Evolutionary conservation across 2,797 vertebrate species (phyloP).

Genomic region (Bradypus variegatus): DNA sequence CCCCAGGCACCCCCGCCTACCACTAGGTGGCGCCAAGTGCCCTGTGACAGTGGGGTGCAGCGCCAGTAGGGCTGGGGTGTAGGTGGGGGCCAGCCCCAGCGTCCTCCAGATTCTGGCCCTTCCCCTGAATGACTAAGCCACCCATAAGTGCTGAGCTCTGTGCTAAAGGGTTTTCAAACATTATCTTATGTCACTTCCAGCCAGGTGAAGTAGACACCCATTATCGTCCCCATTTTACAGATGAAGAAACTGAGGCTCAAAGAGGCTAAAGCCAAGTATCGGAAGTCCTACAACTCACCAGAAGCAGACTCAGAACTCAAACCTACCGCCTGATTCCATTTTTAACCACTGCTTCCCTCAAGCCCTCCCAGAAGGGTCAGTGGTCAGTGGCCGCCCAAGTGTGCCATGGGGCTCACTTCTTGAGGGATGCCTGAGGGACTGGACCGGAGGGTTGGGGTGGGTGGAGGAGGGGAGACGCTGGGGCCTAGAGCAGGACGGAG

Average conservation of each 20-base stretch:
- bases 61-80: neutral
- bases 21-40: constrained; percentile 73
- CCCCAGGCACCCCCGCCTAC: neutral
- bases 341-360: neutral
- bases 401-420: neutral
- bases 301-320: neutral
- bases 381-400: neutral
- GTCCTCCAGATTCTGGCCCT: neutral
- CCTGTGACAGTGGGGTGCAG: constrained; percentile 52
- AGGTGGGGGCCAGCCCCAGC: neutral
- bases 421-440: neutral
- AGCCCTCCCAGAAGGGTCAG: neutral
- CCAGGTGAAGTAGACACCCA: neutral
- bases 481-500: neutral
- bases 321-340: neutral
- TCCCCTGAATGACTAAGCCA: neutral
- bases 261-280: neutral
- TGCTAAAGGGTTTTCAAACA: neutral
- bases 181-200: neutral
- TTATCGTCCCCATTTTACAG: constrained; percentile 10
- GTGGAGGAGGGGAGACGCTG: neutral
- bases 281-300: neutral
- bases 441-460: neutral
- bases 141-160: neutral
- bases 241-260: neutral